Percentiles rank a stretch among this genome's conserved stretches.
phyloP scores from a whole-genome alignment of 2,113 vertebrate genomes.

The Myotis yumanensis region DNA sequence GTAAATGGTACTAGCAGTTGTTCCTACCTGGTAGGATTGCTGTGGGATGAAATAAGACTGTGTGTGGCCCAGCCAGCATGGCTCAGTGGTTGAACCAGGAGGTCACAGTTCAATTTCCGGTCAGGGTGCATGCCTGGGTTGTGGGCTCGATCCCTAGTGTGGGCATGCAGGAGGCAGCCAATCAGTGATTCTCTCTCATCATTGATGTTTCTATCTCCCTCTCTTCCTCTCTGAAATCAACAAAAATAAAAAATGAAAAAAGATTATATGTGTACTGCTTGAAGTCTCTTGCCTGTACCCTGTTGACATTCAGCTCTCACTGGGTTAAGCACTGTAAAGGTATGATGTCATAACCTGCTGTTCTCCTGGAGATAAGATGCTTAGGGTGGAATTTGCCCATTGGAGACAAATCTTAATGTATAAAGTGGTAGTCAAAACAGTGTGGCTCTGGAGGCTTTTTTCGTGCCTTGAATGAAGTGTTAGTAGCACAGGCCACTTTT shows the following conservation, averaged over 20 bases:
- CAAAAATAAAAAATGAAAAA: neutral
- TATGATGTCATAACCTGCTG: neutral
- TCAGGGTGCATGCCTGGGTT: too few species aligned
- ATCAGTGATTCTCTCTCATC: too few species aligned
- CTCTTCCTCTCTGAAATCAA: too few species aligned
- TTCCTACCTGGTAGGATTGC: neutral
- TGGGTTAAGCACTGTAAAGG: neutral
- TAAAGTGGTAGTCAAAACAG: neutral
- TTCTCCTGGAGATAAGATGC: neutral
- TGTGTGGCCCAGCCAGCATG: too few species aligned
- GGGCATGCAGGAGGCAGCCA: too few species aligned
- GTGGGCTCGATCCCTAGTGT: too few species aligned
- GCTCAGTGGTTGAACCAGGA: too few species aligned
- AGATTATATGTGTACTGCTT: neutral
- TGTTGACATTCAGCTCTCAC: neutral
- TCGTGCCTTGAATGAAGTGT: neutral
- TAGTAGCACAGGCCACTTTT: conserved; percentile 3
- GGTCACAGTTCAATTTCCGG: too few species aligned
- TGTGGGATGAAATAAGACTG: neutral
- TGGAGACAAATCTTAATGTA: neutral
- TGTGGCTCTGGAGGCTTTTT: neutral
- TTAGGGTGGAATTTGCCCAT: neutral
- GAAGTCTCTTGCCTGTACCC: neutral
- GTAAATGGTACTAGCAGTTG: neutral
- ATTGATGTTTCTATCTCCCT: too few species aligned